These are phyloP conservation scores for Camponotus floridanus DNA, from an alignment of 1,140 invertebrate species.

Conservation along the genomic window DNA sequence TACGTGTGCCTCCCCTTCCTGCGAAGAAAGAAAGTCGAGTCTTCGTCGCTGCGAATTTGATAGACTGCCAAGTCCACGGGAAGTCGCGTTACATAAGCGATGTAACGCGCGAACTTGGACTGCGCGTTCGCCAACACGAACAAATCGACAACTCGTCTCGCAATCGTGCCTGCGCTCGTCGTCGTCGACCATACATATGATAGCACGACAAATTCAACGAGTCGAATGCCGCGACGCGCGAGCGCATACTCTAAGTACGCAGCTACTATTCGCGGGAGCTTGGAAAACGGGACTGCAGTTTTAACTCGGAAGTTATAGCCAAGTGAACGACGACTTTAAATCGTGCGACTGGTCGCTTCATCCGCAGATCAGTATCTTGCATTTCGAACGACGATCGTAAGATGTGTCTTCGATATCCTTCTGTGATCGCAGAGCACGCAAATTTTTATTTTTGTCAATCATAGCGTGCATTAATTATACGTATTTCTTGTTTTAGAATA, in stretches of 20 bases:
- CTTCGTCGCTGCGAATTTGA: slow-evolving; percentile 60
- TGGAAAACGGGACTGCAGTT: slow-evolving; percentile 53
- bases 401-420: neutral
- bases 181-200: slow-evolving; percentile 25
- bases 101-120: slow-evolving; percentile 56
- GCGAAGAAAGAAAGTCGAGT: slow-evolving; percentile 39
- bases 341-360: neutral
- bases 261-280: slow-evolving; percentile 3
- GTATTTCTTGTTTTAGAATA: neutral
- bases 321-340: neutral
- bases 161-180: neutral
- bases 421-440: neutral
- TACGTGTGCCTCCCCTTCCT: neutral
- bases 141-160: slow-evolving; percentile 20
- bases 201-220: neutral
- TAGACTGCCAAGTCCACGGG: slow-evolving; percentile 70
- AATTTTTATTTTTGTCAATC: slow-evolving; percentile 2
- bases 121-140: slow-evolving; percentile 22
- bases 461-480: neutral
- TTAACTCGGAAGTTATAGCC: slow-evolving; percentile 29
- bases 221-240: neutral
- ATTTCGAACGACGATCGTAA: neutral
- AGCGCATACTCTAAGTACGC: neutral
- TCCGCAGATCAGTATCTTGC: neutral
- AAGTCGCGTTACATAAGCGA: slow-evolving; percentile 71